Percentiles rank a stretch among this genome's conserved stretches.
These are phyloP conservation scores for Atractosteus spatula DNA, from an alignment of 2,113 vertebrate species.

Conservation along the genomic window DNA sequence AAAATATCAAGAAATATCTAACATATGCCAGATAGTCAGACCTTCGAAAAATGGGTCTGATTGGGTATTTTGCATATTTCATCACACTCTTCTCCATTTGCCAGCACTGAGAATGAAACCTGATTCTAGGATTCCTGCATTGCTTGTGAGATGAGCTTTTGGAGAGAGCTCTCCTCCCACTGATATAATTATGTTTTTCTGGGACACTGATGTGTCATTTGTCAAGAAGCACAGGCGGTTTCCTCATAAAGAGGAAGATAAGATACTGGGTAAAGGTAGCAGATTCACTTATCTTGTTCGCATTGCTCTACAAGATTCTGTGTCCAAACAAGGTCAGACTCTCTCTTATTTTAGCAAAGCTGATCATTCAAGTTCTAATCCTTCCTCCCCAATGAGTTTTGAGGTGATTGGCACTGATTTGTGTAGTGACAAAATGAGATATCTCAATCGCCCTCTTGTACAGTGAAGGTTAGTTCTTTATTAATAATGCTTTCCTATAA, in stretches of 20 bases:
- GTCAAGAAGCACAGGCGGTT: slow-evolving; percentile 19
- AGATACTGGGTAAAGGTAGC: slow-evolving; percentile 19
- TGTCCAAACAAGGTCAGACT: slow-evolving; percentile 9
- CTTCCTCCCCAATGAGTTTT: too few species aligned
- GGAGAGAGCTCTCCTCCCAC: slow-evolving; percentile 33
- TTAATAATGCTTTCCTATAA: too few species aligned
- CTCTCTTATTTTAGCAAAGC: too few species aligned
- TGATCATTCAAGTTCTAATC: too few species aligned
- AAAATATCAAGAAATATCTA: background rate
- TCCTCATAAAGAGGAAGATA: slow-evolving; percentile 6
- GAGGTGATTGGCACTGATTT: too few species aligned
- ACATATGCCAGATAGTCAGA: slow-evolving; percentile 14
- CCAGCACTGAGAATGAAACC: slow-evolving; percentile 30
- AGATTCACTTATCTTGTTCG: slow-evolving; percentile 35
- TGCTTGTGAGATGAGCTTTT: slow-evolving; percentile 37
- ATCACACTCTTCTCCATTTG: slow-evolving; percentile 36
- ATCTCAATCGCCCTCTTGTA: too few species aligned
- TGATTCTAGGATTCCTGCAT: slow-evolving; percentile 30
- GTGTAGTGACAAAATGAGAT: too few species aligned
- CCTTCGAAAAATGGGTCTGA: slow-evolving; percentile 32
- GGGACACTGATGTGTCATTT: slow-evolving; percentile 30
- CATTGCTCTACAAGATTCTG: background rate
- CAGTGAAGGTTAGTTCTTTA: too few species aligned
- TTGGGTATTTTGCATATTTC: slow-evolving; percentile 40
- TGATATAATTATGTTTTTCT: slow-evolving; percentile 49